Conservation (phyloP, 2,888 invertebrate species). For the Asteroscopus sphinx region DNA sequence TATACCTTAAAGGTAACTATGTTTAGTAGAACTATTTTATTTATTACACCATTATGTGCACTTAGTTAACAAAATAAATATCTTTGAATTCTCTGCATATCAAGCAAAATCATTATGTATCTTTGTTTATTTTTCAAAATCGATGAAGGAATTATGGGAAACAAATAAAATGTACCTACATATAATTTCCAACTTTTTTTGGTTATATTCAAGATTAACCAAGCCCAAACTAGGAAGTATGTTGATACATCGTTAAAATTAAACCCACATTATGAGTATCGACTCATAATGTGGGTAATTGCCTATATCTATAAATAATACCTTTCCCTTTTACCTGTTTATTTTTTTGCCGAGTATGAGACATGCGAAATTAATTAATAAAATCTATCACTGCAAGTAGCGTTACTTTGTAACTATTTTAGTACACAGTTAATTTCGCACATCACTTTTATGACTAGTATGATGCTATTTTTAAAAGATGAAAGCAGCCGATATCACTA, state of each 20-base stretch:
- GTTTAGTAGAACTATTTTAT: no score
- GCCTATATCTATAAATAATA: background rate
- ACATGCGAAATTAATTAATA: slow-evolving; percentile 15
- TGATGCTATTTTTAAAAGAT: slow-evolving; percentile 25
- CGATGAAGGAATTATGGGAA: no score
- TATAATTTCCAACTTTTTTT: no score
- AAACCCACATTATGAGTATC: background rate
- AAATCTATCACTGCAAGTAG: slow-evolving; percentile 7
- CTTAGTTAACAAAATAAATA: no score
- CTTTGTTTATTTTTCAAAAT: no score
- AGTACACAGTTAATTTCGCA: slow-evolving; percentile 25
- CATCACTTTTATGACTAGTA: slow-evolving; percentile 27
- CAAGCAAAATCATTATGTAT: no score
- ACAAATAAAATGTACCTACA: no score
- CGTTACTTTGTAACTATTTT: slow-evolving; percentile 5
- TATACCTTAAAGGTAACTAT: no score
- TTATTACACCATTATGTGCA: no score
- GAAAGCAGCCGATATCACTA: slow-evolving; percentile 50
- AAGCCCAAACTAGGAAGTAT: background rate
- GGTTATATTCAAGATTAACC: no score
- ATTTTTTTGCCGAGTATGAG: slow-evolving; percentile 14
- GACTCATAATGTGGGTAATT: background rate
- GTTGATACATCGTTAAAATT: background rate
- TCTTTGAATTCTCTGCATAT: no score
- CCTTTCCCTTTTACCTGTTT: background rate